These are phyloP conservation scores for Drosophila subquinaria DNA, from an alignment of 2,888 invertebrate genomes.

Conservation along the genomic window DNA sequence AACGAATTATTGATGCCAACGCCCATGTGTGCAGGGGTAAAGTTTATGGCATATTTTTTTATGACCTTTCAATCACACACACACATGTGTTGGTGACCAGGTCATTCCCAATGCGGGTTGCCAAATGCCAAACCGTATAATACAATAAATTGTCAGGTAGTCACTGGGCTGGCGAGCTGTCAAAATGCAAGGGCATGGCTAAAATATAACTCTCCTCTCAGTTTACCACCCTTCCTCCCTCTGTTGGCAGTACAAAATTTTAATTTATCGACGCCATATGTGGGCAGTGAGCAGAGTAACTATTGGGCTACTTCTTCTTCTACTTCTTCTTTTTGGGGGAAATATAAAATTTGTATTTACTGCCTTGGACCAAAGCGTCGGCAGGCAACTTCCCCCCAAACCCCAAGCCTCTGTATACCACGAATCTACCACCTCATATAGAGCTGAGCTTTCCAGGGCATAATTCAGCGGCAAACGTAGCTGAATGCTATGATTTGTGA, in stretches of 20 bases:
- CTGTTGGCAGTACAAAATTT: slow-evolving; percentile 73
- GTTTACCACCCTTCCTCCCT: background rate
- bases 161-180: slow-evolving; percentile 70
- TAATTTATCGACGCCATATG: slow-evolving; percentile 85
- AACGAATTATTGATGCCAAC: slow-evolving; percentile 82
- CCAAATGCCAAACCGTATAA: slow-evolving; percentile 71
- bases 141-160: slow-evolving; percentile 79
- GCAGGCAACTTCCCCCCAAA: slow-evolving; percentile 39
- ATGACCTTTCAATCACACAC: slow-evolving; percentile 38
- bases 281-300: slow-evolving; percentile 75
- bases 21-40: slow-evolving; percentile 47
- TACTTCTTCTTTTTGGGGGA: slow-evolving; percentile 71
- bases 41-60: slow-evolving; percentile 77
- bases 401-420: background rate
- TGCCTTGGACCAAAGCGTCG: slow-evolving; percentile 64
- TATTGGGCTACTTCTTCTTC: slow-evolving; percentile 53
- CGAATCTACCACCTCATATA: slow-evolving; percentile 6
- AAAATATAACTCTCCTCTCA: slow-evolving; percentile 55
- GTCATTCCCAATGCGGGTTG: slow-evolving; percentile 64
- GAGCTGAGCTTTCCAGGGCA: slow-evolving; percentile 45
- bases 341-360: slow-evolving; percentile 85
- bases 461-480: slow-evolving; percentile 76
- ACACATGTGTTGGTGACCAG: slow-evolving; percentile 37
- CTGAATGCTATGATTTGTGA: slow-evolving; percentile 75
- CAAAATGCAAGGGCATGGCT: slow-evolving; percentile 70